Evolutionary conservation across 2,888 invertebrate genomes (phyloP).

Genomic region (Agrilus mali): DNA sequence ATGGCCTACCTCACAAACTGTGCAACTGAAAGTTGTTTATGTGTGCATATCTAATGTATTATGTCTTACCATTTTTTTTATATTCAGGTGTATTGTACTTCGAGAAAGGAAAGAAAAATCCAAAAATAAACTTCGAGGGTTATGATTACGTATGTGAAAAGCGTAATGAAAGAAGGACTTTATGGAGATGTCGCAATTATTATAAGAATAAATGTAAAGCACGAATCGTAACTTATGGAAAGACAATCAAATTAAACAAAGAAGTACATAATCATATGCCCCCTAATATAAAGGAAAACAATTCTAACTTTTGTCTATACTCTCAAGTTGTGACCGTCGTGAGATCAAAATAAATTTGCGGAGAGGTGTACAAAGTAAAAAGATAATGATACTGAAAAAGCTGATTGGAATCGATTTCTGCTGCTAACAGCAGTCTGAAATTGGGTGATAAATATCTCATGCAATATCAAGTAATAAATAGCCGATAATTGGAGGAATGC

Average conservation of each 20-base stretch:
- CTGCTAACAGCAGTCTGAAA: no score
- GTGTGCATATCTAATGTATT: no score
- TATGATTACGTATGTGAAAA: constrained; percentile 18
- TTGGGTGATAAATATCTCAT: no score
- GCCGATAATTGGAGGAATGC: no score
- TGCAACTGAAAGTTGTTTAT: no score
- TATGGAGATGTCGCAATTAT: constrained; percentile 23
- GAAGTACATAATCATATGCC: constrained; percentile 18
- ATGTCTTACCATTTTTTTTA: neutral
- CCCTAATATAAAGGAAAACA: constrained; percentile 11
- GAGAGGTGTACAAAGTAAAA: no score
- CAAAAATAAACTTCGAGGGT: constrained; percentile 20
- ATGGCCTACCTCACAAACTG: no score
- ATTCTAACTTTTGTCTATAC: constrained; percentile 15
- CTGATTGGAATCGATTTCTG: no score
- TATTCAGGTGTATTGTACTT: constrained; percentile 12
- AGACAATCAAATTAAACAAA: constrained; percentile 13
- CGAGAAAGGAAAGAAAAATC: constrained; percentile 18
- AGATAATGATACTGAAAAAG: no score
- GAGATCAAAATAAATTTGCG: no score
- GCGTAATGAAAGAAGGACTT: constrained; percentile 16
- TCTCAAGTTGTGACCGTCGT: constrained; percentile 12
- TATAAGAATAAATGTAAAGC: constrained; percentile 20
- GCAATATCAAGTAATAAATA: no score
- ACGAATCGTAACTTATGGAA: constrained; percentile 18